Percentiles rank a stretch among this genome's conserved stretches.
These are phyloP conservation scores for Arenicola marina DNA, from an alignment of 2,888 invertebrate genomes.

Conservation along the genomic window DNA sequence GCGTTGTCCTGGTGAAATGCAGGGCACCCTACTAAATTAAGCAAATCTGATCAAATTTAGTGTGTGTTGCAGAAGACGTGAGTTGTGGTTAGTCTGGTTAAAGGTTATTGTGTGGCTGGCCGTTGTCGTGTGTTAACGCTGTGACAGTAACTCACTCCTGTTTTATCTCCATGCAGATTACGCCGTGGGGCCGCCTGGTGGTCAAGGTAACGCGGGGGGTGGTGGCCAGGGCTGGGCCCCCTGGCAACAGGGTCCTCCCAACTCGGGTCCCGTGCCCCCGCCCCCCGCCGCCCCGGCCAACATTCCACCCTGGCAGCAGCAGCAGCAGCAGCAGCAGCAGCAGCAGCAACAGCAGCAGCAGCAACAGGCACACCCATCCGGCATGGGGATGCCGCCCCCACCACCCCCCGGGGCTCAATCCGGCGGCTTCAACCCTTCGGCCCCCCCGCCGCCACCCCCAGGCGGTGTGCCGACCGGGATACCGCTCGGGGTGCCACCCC, in stretches of 20 bases:
- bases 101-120: too few species aligned
- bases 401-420: slow-evolving; percentile 48
- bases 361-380: slow-evolving; percentile 1
- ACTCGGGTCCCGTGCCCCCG: slow-evolving; percentile 62
- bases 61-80: too few species aligned
- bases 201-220: too few species aligned
- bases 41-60: too few species aligned
- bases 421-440: slow-evolving; percentile 47
- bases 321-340: slow-evolving; percentile 64
- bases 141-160: too few species aligned
- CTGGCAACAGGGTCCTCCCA: slow-evolving; percentile 64
- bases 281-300: slow-evolving; percentile 59
- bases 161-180: too few species aligned
- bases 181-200: too few species aligned
- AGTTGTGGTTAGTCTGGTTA: too few species aligned
- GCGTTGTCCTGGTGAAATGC: too few species aligned
- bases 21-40: too few species aligned
- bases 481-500: slow-evolving; percentile 19
- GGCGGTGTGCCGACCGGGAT: slow-evolving; percentile 13
- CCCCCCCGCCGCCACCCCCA: slow-evolving; percentile 55
- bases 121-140: too few species aligned
- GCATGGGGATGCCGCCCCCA: slow-evolving; percentile 43
- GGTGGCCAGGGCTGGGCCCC: slow-evolving; percentile 21
- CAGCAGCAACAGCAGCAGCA: slow-evolving; percentile 61
- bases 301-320: slow-evolving; percentile 56